Percentiles rank a stretch among this genome's conserved stretches.
Evolutionary conservation across 92 coral and sea anemone species (phyloP).

Genomic region (Epizoanthus scotinus): DNA sequence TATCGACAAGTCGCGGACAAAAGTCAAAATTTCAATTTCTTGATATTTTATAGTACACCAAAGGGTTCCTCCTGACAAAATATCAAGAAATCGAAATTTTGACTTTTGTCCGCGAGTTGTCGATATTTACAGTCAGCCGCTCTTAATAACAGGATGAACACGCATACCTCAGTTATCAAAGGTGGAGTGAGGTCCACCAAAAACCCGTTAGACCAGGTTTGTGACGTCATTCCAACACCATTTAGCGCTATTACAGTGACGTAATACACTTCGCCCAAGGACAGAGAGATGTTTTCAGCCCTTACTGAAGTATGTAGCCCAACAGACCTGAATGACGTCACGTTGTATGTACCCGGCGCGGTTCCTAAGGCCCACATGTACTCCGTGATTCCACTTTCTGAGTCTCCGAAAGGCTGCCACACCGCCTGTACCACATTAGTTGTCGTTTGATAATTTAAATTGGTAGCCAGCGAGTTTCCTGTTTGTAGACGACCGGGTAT

Average conservation of each 20-base stretch:
- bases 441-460: slow-evolving; percentile 56
- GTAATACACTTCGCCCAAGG: slow-evolving; percentile 66
- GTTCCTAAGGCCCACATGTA: slow-evolving; percentile 90
- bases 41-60: no score
- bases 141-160: no score
- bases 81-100: no score
- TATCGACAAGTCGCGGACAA: no score
- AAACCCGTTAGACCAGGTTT: slow-evolving; percentile 88
- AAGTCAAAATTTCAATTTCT: no score
- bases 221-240: slow-evolving; percentile 72
- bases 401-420: slow-evolving; percentile 74
- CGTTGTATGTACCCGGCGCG: slow-evolving; percentile 69
- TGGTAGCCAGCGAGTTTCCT: slow-evolving; percentile 46
- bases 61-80: no score
- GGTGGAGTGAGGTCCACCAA: slow-evolving; percentile 81
- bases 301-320: slow-evolving; percentile 54
- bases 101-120: no score
- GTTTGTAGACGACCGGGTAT: slow-evolving; percentile 53
- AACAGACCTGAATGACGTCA: slow-evolving; percentile 56
- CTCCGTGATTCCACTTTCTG: slow-evolving; percentile 77
- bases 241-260: slow-evolving; percentile 84
- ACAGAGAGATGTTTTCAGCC: slow-evolving; percentile 64
- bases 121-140: no score
- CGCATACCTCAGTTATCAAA: slow-evolving; percentile 54
- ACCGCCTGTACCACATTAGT: slow-evolving; percentile 46